Percentiles rank a stretch among this genome's conserved stretches.
phyloP scores from a whole-genome alignment of 2,113 vertebrate genomes.

The Colius striatus region DNA sequence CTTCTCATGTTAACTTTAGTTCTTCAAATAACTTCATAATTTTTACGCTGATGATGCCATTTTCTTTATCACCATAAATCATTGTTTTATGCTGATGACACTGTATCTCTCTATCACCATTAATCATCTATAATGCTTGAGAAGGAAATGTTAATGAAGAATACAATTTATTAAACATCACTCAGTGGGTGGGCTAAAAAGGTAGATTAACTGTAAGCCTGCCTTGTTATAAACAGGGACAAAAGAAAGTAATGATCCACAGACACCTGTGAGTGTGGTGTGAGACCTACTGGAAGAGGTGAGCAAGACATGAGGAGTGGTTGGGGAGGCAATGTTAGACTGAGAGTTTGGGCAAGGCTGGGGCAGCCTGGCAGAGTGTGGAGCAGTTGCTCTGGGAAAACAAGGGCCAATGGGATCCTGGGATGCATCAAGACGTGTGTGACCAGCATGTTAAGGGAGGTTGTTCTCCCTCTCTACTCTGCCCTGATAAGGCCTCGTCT shows the following conservation, averaged over 20 bases:
- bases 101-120: constrained; percentile 42
- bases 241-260: not conserved
- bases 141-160: constrained; percentile 53
- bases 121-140: constrained; percentile 51
- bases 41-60: constrained; percentile 27
- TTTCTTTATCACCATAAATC: constrained; percentile 59
- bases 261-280: too few species aligned
- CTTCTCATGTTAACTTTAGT: not conserved
- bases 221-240: not conserved
- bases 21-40: constrained; percentile 1
- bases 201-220: constrained; percentile 5
- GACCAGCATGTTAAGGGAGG: too few species aligned
- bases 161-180: constrained; percentile 51
- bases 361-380: too few species aligned
- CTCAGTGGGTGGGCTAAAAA: not conserved
- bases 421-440: too few species aligned
- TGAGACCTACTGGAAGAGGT: not conserved
- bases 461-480: too few species aligned
- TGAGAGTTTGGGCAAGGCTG: not conserved
- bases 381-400: not conserved
- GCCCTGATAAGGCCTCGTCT: too few species aligned
- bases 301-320: rapidly evolving
- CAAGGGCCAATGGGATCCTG: too few species aligned
- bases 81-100: constrained; percentile 63
- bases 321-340: not conserved